These are phyloP conservation scores for Callorhinus ursinus DNA, from an alignment of 2,113 vertebrate genomes.

Conservation along the genomic window DNA sequence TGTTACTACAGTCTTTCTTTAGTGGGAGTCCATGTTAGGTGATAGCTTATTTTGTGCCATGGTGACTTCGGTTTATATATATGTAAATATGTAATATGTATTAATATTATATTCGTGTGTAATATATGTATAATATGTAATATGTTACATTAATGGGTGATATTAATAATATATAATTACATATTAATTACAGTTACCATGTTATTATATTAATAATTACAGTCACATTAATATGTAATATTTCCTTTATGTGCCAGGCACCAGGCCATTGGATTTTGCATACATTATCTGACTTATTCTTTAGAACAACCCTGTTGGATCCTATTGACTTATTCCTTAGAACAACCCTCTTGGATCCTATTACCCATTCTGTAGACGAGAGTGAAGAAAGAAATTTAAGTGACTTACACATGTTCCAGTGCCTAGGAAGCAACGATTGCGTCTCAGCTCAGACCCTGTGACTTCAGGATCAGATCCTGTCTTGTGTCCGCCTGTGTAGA, in stretches of 20 bases:
- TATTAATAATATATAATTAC: too few species aligned
- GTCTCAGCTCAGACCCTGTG: not conserved
- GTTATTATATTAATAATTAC: not conserved
- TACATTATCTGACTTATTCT: not conserved
- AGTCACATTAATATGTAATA: not conserved
- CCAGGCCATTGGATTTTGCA: not conserved
- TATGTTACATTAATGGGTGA: too few species aligned
- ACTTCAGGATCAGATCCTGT: not conserved
- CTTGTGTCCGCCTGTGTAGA: not conserved
- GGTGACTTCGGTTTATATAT: not conserved
- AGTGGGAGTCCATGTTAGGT: not conserved
- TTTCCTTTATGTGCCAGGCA: not conserved
- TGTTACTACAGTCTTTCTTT: not conserved
- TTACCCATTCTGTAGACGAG: not conserved
- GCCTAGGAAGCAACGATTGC: not conserved
- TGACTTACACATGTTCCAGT: not conserved
- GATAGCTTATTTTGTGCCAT: not conserved
- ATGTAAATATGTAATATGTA: not conserved
- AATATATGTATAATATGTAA: too few species aligned
- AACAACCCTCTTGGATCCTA: not conserved
- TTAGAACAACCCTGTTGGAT: not conserved
- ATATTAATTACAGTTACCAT: not conserved
- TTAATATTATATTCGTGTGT: too few species aligned
- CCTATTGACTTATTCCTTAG: not conserved
- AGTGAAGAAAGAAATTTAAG: not conserved